Conservation (phyloP, 2,113 vertebrate species). For the Phylloscopus whistleri region DNA sequence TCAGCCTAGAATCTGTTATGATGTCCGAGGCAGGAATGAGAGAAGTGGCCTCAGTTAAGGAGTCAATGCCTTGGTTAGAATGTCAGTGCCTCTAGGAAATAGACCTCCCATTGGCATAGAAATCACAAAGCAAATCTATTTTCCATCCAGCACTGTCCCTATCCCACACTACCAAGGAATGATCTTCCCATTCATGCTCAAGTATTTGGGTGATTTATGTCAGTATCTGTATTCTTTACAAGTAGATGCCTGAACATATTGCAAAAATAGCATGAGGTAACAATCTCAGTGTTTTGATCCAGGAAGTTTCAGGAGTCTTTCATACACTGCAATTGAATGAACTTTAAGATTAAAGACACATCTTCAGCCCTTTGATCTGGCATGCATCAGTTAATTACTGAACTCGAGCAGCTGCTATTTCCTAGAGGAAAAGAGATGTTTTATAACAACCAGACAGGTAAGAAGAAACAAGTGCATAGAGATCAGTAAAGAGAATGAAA, state of each 20-base stretch:
- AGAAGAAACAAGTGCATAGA: not conserved
- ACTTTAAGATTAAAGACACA: not conserved
- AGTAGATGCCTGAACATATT: not conserved
- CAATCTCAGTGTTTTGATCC: not conserved
- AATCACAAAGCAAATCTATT: not conserved
- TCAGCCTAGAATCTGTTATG: not conserved
- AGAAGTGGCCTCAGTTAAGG: not conserved
- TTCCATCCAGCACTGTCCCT: not conserved
- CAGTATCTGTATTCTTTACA: not conserved
- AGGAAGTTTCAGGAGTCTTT: not conserved
- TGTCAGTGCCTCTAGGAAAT: not conserved
- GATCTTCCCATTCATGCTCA: not conserved
- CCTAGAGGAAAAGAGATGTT: not conserved
- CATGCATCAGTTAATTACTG: not conserved
- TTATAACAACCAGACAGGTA: not conserved
- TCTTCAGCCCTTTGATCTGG: constrained; percentile 3
- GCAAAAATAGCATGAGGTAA: not conserved
- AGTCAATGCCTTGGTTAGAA: not conserved
- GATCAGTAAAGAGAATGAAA: not conserved
- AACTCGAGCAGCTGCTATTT: not conserved
- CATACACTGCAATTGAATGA: not conserved
- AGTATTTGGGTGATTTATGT: not conserved
- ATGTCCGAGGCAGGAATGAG: not conserved
- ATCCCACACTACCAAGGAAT: not conserved
- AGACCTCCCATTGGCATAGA: not conserved